Base-by-base conservation (phyloP, 2,888 invertebrate species). In the Dinocampus coccinellae region DNA sequence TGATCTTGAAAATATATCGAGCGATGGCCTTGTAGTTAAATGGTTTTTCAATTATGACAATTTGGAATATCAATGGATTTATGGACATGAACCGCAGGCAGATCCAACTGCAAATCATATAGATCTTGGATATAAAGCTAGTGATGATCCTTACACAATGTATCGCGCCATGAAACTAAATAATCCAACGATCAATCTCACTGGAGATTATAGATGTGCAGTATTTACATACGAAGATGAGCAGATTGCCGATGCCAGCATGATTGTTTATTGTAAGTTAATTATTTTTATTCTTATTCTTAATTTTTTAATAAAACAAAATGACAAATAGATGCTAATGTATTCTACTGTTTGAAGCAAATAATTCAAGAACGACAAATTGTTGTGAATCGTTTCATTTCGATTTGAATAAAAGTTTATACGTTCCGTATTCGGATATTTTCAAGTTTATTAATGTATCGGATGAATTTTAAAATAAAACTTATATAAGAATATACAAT, bases 241-340 rank as follows among this genome's bases (percentile, higher is more conserved):
- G 78, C 87, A 84, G 42, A 80, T 80, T 2, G 88, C 88, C 26
- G 89, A 88, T 70, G 89, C 89, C 66, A 85, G 86, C 36, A 89
- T 91, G 88, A 87, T 90, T 60, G 88, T 91, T 75, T 91, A 90
- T 78, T 89, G 91, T 91, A 83, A 90, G 90, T 89, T 79, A 29
- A 55, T 24, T 70, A 10, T 29, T 11, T 13, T 42, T 63, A 29
- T 42, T 65, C 29, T 24, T 47, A 9, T 42, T 47, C 6, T 62
- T 39, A 29, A 13, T 34, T 52, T 55, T 1, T 26, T n/a, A n/a
- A n/a, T n/a, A n/a, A n/a, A n/a, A n/a, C n/a, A n/a, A n/a, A n/a
- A n/a, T n/a, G n/a, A n/a, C n/a, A n/a, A n/a, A n/a, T n/a, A n/a
- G n/a, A n/a, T n/a, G n/a, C n/a, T n/a, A n/a, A n/a, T n/a, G n/a